A percentile compares a stretch with the other conserved stretches of the same genome.
Evolutionary conservation across 1,140 invertebrate genomes (phyloP).

Genomic region (Branchinecta lindahli): DNA sequence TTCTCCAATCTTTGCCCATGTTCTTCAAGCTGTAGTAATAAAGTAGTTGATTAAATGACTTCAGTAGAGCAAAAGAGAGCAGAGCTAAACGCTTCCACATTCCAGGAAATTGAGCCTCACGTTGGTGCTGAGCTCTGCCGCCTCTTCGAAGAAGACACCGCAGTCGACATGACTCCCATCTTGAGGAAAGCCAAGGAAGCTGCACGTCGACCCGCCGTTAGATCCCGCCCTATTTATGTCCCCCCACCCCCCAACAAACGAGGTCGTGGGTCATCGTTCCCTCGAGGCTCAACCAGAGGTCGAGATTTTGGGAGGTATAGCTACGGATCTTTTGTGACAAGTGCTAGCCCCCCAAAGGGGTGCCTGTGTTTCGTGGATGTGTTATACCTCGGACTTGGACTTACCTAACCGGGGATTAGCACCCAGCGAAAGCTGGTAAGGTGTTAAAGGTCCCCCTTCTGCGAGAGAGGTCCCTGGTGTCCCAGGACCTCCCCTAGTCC

Average conservation of each 20-base stretch:
- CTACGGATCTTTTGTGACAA: constrained; percentile 6
- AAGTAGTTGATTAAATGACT: neutral
- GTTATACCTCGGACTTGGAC: no score
- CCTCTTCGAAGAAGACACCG: constrained; percentile 82
- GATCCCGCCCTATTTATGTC: constrained; percentile 20
- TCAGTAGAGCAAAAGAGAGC: neutral
- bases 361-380: no score
- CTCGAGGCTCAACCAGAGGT: neutral
- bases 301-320: constrained; percentile 6
- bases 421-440: no score
- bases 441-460: no score
- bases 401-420: no score
- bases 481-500: no score
- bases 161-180: constrained; percentile 77
- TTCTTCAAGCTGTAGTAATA: neutral
- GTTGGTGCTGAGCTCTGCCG: constrained; percentile 87
- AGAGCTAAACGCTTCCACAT: constrained; percentile 15
- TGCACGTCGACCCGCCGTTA: constrained; percentile 35
- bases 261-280: neutral
- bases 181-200: constrained; percentile 74
- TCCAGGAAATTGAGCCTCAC: constrained; percentile 80
- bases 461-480: no score
- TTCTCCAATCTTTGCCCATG: constrained; percentile 5
- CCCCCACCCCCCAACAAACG: neutral
- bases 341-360: neutral